Percentiles rank a stretch among this genome's conserved stretches.
Conservation (phyloP, 2,113 vertebrate genomes). For the Cynoglossus semilaevis region DNA sequence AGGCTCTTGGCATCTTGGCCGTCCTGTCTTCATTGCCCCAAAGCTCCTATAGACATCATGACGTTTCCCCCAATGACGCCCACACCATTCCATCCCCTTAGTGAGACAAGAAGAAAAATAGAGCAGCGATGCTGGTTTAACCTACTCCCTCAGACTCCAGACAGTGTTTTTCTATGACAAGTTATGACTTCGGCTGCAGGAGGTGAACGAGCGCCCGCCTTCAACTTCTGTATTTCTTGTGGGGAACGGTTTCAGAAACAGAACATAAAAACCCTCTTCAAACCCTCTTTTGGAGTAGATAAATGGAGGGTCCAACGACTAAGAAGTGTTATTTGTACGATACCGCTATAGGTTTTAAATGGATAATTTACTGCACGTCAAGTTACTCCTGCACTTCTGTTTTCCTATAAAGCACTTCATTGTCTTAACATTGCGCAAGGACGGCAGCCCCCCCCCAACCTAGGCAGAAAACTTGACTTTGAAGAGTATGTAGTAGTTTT, state of each 20-base stretch:
- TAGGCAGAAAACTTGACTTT: too few relatives aligned
- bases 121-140: slow-evolving; percentile 66
- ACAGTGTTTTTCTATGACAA: slow-evolving; percentile 68
- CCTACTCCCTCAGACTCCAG: slow-evolving; percentile 71
- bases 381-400: slow-evolving; percentile 8
- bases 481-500: too few relatives aligned
- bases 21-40: slow-evolving; percentile 40
- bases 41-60: slow-evolving; percentile 46
- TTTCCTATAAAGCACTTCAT: slow-evolving; percentile 15
- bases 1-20: slow-evolving; percentile 58
- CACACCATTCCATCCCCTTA: slow-evolving; percentile 27
- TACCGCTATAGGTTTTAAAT: slow-evolving; percentile 30
- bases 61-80: neutral
- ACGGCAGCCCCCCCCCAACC: too few relatives aligned
- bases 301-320: slow-evolving; percentile 58
- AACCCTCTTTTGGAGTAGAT: slow-evolving; percentile 35
- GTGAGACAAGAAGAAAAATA: slow-evolving; percentile 54
- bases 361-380: slow-evolving; percentile 36
- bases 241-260: slow-evolving; percentile 64
- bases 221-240: slow-evolving; percentile 62
- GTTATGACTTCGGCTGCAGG: slow-evolving; percentile 71
- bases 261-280: slow-evolving; percentile 68
- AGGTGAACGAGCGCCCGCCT: slow-evolving; percentile 62
- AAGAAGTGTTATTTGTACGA: slow-evolving; percentile 26
- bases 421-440: too few relatives aligned